phyloP scores from a whole-genome alignment of 1,140 invertebrate species.

The Bradynema listronoti region DNA sequence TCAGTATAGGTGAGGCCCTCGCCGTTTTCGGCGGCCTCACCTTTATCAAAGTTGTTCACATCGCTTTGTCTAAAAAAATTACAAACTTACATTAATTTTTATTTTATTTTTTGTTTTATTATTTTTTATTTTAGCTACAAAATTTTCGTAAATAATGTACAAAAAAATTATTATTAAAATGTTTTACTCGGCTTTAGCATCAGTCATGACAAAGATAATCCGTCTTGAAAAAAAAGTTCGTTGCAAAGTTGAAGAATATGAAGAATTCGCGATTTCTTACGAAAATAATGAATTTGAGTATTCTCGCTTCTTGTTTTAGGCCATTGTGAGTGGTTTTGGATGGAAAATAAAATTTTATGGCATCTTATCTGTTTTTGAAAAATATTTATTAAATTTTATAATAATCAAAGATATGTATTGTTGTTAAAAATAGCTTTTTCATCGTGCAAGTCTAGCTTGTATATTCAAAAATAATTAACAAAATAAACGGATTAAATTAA shows the following conservation, averaged over 20 bases:
- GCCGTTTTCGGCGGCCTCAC: neutral
- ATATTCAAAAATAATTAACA: too few species aligned
- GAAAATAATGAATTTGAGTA: too few species aligned
- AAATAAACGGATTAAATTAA: too few species aligned
- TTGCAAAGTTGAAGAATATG: conserved; percentile 3
- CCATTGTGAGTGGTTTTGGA: neutral
- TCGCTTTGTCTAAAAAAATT: too few species aligned
- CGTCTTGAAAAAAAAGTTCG: conserved; percentile 10
- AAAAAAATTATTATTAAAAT: conserved; percentile 16
- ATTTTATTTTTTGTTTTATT: conserved; percentile 16
- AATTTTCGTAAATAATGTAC: conserved; percentile 14
- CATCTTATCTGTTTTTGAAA: neutral
- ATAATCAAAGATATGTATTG: too few species aligned
- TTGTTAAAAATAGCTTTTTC: too few species aligned
- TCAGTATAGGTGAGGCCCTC: neutral
- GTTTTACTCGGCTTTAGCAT: conserved; percentile 41
- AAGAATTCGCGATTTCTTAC: neutral
- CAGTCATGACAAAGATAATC: conserved; percentile 45
- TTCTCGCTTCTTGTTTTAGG: neutral
- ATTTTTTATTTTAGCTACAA: conserved; percentile 7
- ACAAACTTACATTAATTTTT: conserved; percentile 13
- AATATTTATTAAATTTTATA: too few species aligned
- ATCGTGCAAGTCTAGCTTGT: too few species aligned
- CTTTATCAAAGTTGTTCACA: neutral
- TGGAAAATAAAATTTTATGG: neutral